phyloP scores from a whole-genome alignment of 2,888 invertebrate genomes.

The Boloria euphrosyne region DNA sequence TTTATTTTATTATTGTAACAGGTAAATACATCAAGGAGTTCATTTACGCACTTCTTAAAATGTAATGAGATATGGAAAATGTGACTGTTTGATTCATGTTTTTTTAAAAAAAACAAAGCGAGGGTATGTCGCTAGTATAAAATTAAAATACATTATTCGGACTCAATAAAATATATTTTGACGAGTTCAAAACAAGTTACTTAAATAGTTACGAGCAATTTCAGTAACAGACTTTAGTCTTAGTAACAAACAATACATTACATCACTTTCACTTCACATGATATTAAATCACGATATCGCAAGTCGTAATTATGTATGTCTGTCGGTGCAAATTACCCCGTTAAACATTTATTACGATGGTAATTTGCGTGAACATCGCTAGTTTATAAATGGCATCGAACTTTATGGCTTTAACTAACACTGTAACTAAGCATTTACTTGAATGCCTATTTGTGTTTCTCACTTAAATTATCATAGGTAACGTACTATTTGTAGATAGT shows the following conservation, averaged over 20 bases:
- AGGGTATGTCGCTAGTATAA: background rate
- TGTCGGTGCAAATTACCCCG: conserved; percentile 31
- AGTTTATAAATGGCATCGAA: conserved; percentile 1
- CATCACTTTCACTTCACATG: conserved; percentile 35
- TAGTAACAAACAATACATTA: conserved; percentile 20
- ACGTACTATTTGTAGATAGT: too few relatives aligned
- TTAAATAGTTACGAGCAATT: background rate
- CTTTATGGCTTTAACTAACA: background rate
- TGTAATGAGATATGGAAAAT: too few relatives aligned
- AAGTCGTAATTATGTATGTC: conserved; percentile 25
- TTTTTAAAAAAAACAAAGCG: background rate
- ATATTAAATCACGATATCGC: conserved; percentile 32
- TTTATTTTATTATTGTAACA: too few relatives aligned
- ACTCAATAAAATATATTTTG: too few relatives aligned
- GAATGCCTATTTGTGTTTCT: background rate
- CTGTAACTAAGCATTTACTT: background rate
- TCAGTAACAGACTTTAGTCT: background rate
- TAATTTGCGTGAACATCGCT: conserved; percentile 19
- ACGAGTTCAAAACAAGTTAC: background rate
- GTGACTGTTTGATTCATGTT: too few relatives aligned
- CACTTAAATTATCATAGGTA: background rate
- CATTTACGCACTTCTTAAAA: too few relatives aligned
- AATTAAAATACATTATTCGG: background rate
- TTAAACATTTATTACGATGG: conserved; percentile 24
- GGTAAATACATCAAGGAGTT: too few relatives aligned